phyloP scores from a whole-genome alignment of 2,888 invertebrate genomes.

The Chirona hameri region DNA sequence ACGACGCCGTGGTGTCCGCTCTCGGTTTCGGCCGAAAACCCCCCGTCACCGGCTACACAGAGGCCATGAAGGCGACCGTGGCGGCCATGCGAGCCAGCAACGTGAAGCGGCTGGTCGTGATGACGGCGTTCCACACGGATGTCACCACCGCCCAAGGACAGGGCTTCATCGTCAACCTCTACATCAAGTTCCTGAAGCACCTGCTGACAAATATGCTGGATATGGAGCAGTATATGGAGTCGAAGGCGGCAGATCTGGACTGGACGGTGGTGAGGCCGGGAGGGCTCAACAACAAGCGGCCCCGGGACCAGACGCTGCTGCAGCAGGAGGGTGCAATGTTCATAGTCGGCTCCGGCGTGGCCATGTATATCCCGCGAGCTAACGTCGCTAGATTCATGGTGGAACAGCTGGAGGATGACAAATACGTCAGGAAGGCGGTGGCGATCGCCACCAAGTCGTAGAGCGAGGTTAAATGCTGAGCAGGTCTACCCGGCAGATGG shows the following conservation, averaged over 20 bases:
- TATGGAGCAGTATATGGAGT: conserved; percentile 38
- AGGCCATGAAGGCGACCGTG: conserved; percentile 36
- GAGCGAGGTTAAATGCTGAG: background rate
- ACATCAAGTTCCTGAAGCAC: conserved; percentile 38
- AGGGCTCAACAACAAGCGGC: conserved; percentile 35
- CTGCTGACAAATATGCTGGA: conserved; percentile 39
- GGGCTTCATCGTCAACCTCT: conserved; percentile 39
- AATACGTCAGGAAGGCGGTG: conserved; percentile 35
- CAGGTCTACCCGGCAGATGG: background rate
- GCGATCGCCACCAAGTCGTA: conserved; percentile 32
- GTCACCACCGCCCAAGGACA: conserved; percentile 30
- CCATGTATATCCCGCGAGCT: conserved; percentile 35
- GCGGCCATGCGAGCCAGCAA: conserved; percentile 35
- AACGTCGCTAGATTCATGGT: conserved; percentile 40
- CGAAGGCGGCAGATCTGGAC: conserved; percentile 34
- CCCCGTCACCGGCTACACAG: conserved; percentile 39
- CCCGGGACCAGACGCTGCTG: conserved; percentile 27
- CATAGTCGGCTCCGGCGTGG: conserved; percentile 27
- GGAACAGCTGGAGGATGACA: conserved; percentile 32
- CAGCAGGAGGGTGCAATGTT: conserved; percentile 32
- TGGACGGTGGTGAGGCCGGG: conserved; percentile 40
- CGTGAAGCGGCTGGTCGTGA: conserved; percentile 36
- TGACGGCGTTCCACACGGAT: conserved; percentile 40
- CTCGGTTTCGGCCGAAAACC: conserved; percentile 37
- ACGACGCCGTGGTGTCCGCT: conserved; percentile 40